These are phyloP conservation scores for Trichonephila inaurata DNA, from an alignment of 1,140 invertebrate genomes.

Conservation along the genomic window DNA sequence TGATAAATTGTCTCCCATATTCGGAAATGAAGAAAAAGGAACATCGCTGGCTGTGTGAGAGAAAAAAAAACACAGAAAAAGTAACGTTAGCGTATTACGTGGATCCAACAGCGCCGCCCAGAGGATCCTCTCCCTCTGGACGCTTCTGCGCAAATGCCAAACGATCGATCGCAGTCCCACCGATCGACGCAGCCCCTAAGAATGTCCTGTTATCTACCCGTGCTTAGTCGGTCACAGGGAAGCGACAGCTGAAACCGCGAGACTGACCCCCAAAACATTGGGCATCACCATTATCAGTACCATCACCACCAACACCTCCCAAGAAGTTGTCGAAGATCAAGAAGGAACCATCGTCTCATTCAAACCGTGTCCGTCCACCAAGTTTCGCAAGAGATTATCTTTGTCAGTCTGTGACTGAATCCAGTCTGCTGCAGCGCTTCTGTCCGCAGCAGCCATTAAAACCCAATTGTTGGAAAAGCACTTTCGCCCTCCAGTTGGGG, in stretches of 20 bases:
- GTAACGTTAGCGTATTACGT: constrained; percentile 72
- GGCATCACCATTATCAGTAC: constrained; percentile 1
- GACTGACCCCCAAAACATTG: constrained; percentile 20
- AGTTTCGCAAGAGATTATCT: neutral
- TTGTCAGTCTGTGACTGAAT: neutral
- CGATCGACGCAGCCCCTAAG: constrained; percentile 51
- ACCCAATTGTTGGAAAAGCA: constrained; percentile 57
- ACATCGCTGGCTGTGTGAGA: neutral
- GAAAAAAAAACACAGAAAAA: constrained; percentile 23
- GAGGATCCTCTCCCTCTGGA: constrained; percentile 1
- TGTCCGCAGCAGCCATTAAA: constrained; percentile 66
- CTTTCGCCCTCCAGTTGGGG: constrained; percentile 58
- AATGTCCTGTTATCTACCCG: constrained; percentile 57
- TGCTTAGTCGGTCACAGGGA: constrained; percentile 57
- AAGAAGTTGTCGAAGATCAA: neutral
- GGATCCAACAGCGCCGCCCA: constrained; percentile 58
- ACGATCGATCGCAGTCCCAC: constrained; percentile 42
- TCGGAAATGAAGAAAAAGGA: constrained; percentile 66
- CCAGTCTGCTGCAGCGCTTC: constrained; percentile 10
- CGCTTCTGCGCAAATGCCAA: constrained; percentile 65
- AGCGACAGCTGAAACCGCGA: constrained; percentile 43
- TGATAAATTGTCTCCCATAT: constrained; percentile 74
- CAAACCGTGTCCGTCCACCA: constrained; percentile 37
- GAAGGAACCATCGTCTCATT: neutral
- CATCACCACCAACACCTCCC: constrained; percentile 20